Evolutionary conservation across 2,797 vertebrate genomes (phyloP), one percentile per base, ranked within the genome.

Genomic region (Pteronotus mesoamericanus): DNA sequence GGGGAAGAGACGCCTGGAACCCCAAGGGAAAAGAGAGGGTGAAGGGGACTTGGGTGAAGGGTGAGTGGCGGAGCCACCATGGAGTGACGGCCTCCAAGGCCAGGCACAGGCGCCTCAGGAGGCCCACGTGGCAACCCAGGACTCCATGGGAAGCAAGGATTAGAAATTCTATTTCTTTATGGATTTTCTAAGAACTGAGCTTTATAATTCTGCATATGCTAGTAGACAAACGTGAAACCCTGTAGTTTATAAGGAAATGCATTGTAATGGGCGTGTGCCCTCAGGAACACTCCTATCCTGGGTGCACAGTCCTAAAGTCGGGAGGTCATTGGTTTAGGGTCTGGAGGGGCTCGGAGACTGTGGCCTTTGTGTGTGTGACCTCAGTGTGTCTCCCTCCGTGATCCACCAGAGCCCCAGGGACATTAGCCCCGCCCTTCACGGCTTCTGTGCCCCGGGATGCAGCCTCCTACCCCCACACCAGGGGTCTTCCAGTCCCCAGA

Each of bases 381-480:
- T 39, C 75, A 44, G 0, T 0, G 6, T 57, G 12, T 86, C 71
- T 66, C 77, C 71, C 37, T 66, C 51, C 64, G 3, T 22, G 64
- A 44, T 15, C 55, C 48, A 74, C 48, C 79, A 98, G 94, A 48
- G 32, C 59, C 21, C 84, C 37, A 53, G 93, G 77, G 39, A 93
- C 72, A 9, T 42, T 44, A 64, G 66, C 48, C 16, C 97, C 57
- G 57, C 29, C 37, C 42, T 84, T 89, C 46, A 19, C 84, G 21
- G n/a, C 77, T 0, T 61, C 96, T 84, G 51, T 18, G 2, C 51
- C 86, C 66, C 68, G 1, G 34, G 75, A 71, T 4, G 37, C 82
- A 80, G 29, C 82, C 46, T 89, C 92, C 24, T 57, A 72, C 19
- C 6, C n/a, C 46, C 94, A 89, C 51, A 57, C 72, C 86, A 86